Base-by-base conservation (phyloP, 2,797 vertebrate genomes). In the Schizothorax lantsangensis region DNA sequence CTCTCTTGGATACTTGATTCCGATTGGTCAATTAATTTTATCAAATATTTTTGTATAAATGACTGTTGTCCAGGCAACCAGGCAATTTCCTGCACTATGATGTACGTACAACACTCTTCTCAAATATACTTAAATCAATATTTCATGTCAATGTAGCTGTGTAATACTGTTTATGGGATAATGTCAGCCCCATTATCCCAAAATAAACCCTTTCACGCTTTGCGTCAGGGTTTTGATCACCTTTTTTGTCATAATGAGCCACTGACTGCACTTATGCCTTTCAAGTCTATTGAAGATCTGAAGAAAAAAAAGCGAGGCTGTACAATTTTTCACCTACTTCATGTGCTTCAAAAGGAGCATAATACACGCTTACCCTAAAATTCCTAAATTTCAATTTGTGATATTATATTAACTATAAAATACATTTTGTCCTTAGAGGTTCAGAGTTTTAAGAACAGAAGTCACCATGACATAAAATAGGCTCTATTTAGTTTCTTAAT, bases 161-260 rank as follows among this genome's bases (percentile, higher is more conserved):
- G 2, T 21, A 54, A 21, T 54, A 52, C 30, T 54, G 47, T 23
- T 23, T 23, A 33, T 77, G 11, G 30, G 74, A 78, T 78, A 38
- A 78, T 57, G 12, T 78, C 52, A 78, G 33, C 14, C 75, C 52
- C 33, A 59, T 78, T 78, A 59, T 78, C 5, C 30, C 49, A 78
- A 78, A 77, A 78, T 78, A 57, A 78, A 57, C 11, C 52, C 33
- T 78, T 40, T 59, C 21, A 40, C 1, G 1, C 21, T 77, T 36
- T 52, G 30, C 19, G 47, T 54, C 47, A 52, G 30, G 30, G 17
- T 36, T 52, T 33, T 77, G 17, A 52, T 77, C 9, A 36, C 17
- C 45, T 23, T 33, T 78, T 40, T 15, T 59, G 49, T 57, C 49
- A 59, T 59, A 17, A 78, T 78, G 33, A n/a, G 21, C 52, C 33